These are phyloP conservation scores for Schlechtendalia chinensis DNA, from an alignment of 1,140 invertebrate species.

Conservation along the genomic window DNA sequence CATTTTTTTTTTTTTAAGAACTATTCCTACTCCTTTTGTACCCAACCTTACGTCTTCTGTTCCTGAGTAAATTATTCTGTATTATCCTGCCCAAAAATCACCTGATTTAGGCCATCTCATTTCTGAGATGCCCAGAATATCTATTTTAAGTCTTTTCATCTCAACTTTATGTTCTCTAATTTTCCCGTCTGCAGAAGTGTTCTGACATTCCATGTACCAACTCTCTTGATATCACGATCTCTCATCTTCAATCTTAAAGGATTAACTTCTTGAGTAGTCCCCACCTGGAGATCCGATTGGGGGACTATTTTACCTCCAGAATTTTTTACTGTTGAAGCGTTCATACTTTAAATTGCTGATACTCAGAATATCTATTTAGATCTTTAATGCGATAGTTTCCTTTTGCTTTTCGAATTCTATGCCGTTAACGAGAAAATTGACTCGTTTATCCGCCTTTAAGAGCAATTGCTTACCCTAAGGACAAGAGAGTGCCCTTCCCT, in stretches of 20 bases:
- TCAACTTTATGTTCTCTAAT: not conserved
- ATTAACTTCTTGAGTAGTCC: not conserved
- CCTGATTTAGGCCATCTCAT: slow-evolving; percentile 40
- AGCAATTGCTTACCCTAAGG: not conserved
- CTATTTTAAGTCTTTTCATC: slow-evolving; percentile 51
- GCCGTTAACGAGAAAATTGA: not conserved
- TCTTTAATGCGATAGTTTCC: not conserved
- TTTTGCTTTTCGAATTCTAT: not conserved
- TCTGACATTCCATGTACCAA: not conserved
- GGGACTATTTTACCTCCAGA: not conserved
- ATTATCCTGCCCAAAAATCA: too few species aligned
- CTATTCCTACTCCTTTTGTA: slow-evolving; percentile 50
- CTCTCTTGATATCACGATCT: not conserved
- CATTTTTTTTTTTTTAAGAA: slow-evolving; percentile 44
- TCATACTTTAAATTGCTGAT: slow-evolving; percentile 1
- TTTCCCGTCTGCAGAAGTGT: not conserved
- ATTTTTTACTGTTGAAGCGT: slow-evolving; percentile 2
- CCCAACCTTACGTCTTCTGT: slow-evolving; percentile 35
- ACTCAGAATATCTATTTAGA: not conserved
- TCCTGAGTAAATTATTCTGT: too few species aligned
- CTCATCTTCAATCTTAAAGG: not conserved
- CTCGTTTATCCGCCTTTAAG: not conserved
- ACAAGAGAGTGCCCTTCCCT: not conserved
- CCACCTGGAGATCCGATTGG: not conserved
- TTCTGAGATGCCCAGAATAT: slow-evolving; percentile 52